Conservation (phyloP, 2,113 vertebrate genomes). For the Pardalotus punctatus region DNA sequence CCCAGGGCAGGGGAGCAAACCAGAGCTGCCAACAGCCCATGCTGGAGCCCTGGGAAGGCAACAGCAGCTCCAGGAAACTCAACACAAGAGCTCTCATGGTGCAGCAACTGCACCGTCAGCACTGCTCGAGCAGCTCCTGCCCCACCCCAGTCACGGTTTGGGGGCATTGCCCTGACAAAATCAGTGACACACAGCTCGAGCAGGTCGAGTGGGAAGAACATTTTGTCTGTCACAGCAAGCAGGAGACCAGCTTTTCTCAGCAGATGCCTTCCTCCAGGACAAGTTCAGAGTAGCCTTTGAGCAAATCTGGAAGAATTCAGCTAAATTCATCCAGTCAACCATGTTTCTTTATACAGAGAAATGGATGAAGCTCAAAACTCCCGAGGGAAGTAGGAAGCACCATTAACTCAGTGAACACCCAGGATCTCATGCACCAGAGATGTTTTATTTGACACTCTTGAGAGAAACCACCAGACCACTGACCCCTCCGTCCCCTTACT, state of each 20-base stretch:
- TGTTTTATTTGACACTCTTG: accelerated
- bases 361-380: not conserved
- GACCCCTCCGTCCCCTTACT: not conserved
- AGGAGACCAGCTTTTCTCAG: not conserved
- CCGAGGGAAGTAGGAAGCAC: not conserved
- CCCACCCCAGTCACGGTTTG: accelerated
- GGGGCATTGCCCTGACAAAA: not conserved
- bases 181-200: not conserved
- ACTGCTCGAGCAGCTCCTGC: not conserved
- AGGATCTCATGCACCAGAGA: not conserved
- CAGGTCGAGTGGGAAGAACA: not conserved
- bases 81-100: not conserved
- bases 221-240: not conserved
- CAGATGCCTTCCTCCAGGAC: not conserved
- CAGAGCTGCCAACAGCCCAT: not conserved
- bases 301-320: not conserved
- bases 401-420: not conserved
- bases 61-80: not conserved
- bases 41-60: accelerated
- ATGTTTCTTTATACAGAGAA: not conserved
- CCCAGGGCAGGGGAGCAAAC: not conserved
- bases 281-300: not conserved
- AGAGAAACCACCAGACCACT: not conserved
- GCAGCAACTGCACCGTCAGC: accelerated
- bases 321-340: not conserved